Percentiles rank a stretch among this genome's conserved stretches.
These are phyloP conservation scores for Ophioninae sp. DNA, from an alignment of 2,888 invertebrate species.

Conservation along the genomic window DNA sequence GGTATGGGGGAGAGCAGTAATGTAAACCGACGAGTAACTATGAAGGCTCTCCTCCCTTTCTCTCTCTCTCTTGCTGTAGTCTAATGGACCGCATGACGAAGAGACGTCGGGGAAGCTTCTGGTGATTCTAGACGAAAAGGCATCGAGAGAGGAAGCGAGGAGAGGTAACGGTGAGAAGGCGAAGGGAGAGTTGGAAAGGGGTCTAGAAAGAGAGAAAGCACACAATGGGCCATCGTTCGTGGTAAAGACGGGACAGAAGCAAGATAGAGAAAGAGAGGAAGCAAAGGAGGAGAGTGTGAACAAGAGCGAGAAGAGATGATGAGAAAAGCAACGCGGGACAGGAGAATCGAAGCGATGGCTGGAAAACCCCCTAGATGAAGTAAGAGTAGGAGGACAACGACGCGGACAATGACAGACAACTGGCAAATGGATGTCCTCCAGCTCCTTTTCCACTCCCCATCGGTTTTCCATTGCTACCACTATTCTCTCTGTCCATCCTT, in stretches of 20 bases:
- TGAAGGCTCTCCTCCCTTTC: conserved; percentile 52
- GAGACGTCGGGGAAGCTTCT: conserved; percentile 17
- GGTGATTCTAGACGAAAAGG: conserved; percentile 41
- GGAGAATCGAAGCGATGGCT: conserved; percentile 46
- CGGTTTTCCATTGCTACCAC: conserved; percentile 16
- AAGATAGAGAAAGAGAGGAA: conserved; percentile 66
- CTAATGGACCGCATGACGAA: conserved; percentile 20
- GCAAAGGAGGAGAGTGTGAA: conserved; percentile 62
- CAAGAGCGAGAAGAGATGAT: conserved; percentile 59
- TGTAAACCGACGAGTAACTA: conserved; percentile 76
- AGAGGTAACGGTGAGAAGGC: conserved; percentile 2
- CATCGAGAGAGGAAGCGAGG: conserved; percentile 27
- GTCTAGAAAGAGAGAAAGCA: conserved; percentile 42
- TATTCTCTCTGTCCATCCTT: conserved; percentile 31
- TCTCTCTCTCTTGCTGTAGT: conserved; percentile 24
- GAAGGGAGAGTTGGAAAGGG: background rate
- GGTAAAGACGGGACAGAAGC: conserved; percentile 64
- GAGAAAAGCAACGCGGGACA: conserved; percentile 49
- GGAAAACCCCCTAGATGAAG: conserved; percentile 22
- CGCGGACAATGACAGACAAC: conserved; percentile 66
- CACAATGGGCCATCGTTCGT: conserved; percentile 56
- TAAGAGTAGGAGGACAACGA: conserved; percentile 63
- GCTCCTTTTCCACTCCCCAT: conserved; percentile 48
- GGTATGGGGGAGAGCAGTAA: conserved; percentile 69
- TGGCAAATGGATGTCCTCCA: conserved; percentile 78